A percentile compares a stretch with the other conserved stretches of the same genome.
phyloP scores from a whole-genome alignment of 2,797 vertebrate genomes.

The Masticophis lateralis region DNA sequence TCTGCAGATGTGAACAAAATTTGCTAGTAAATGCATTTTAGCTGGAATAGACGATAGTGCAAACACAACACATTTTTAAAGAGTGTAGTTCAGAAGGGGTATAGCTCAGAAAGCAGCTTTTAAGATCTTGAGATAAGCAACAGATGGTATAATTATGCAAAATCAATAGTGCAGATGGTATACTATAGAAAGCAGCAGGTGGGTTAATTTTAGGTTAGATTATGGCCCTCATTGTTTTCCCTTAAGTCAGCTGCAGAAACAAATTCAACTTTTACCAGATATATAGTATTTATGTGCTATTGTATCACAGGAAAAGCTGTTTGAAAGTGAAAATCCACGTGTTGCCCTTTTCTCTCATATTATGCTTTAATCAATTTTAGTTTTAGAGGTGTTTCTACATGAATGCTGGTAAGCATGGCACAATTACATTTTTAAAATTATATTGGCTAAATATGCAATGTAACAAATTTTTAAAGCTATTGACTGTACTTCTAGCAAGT shows the following conservation, averaged over 20 bases:
- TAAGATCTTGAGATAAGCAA: background rate
- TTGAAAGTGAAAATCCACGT: background rate
- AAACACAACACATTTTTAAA: background rate
- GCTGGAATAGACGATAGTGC: background rate
- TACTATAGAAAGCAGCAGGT: background rate
- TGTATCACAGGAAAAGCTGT: background rate
- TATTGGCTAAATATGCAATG: background rate
- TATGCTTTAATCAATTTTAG: background rate
- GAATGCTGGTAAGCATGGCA: too few relatives aligned
- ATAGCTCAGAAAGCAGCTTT: background rate
- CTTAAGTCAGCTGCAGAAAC: background rate
- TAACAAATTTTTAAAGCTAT: background rate
- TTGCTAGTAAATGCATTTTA: background rate
- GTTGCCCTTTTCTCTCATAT: background rate
- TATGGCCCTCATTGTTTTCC: background rate
- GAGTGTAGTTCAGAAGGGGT: background rate
- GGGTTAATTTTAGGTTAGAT: background rate
- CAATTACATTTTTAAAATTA: background rate
- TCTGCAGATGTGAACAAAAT: background rate
- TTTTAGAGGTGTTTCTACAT: background rate
- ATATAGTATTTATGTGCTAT: background rate
- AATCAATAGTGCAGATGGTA: background rate
- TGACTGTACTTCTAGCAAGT: background rate
- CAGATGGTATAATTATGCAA: background rate
- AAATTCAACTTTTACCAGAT: background rate